These are phyloP conservation scores for Corythoichthys haematopterus DNA, from an alignment of 2,113 vertebrate genomes.

Conservation along the genomic window DNA sequence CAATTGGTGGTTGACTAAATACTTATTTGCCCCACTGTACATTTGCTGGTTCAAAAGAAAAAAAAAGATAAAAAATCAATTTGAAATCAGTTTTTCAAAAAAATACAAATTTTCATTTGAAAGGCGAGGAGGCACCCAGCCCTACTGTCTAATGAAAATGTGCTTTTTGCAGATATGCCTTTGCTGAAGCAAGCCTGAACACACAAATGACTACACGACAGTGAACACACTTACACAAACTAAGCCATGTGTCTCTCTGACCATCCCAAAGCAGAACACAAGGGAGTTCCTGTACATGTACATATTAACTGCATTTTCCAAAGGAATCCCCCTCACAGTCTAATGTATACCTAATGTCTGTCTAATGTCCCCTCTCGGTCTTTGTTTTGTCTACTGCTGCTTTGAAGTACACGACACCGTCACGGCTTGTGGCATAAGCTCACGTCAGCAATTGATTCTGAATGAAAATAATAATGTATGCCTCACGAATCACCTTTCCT, in stretches of 20 bases:
- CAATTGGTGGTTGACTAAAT: too few species aligned
- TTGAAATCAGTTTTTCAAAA: not conserved
- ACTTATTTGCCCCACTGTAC: too few species aligned
- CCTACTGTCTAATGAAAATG: not conserved
- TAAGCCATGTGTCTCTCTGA: constrained; percentile 19
- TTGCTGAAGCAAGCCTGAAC: constrained; percentile 92
- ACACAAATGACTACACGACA: constrained; percentile 40
- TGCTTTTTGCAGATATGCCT: constrained; percentile 83
- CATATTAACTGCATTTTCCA: constrained; percentile 55
- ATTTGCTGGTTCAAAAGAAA: too few species aligned
- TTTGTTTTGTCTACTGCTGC: constrained; percentile 26
- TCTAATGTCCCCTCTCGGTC: not conserved
- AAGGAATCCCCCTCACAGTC: constrained; percentile 31
- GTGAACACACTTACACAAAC: constrained; percentile 30
- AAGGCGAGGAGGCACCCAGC: too few species aligned
- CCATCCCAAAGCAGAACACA: constrained; percentile 33
- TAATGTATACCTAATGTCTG: constrained; percentile 29
- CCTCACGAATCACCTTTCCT: constrained; percentile 4
- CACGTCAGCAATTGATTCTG: constrained; percentile 14
- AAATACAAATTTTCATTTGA: not conserved
- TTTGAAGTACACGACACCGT: constrained; percentile 9
- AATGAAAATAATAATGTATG: constrained; percentile 11
- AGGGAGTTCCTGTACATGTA: constrained; percentile 38
- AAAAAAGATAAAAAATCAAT: not conserved
- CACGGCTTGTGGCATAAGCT: not conserved